Evolutionary conservation across 2,888 invertebrate genomes (phyloP).

Genomic region (Scaptomyza polygonia): DNA sequence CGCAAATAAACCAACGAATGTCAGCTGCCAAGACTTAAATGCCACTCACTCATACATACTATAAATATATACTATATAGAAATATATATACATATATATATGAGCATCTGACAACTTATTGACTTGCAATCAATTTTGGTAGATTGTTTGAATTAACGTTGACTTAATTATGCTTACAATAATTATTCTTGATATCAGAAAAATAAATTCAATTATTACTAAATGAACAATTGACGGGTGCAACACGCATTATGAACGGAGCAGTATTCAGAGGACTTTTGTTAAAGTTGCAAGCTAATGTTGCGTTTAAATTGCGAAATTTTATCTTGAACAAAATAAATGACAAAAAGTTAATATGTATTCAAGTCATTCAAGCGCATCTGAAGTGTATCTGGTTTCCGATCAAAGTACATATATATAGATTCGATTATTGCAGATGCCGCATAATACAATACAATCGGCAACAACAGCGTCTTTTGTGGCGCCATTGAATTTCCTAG

Average conservation of each 20-base stretch:
- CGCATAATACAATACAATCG: background rate
- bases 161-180: slow-evolving; percentile 12
- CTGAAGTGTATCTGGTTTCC: background rate
- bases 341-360: too few species aligned
- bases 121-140: slow-evolving; percentile 36
- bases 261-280: too few species aligned
- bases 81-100: background rate
- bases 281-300: too few species aligned
- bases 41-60: background rate
- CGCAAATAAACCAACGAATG: slow-evolving; percentile 42
- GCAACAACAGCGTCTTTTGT: background rate
- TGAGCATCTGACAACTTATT: slow-evolving; percentile 20
- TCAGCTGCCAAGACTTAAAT: slow-evolving; percentile 5
- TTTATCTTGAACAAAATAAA: too few species aligned
- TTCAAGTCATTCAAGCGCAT: background rate
- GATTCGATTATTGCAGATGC: background rate
- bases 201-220: too few species aligned
- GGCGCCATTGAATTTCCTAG: slow-evolving; percentile 3
- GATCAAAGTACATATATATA: background rate
- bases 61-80: background rate
- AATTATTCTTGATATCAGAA: slow-evolving; percentile 19
- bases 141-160: slow-evolving; percentile 16
- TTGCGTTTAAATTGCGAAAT: too few species aligned
- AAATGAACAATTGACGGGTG: too few species aligned
- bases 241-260: too few species aligned